A percentile compares a stretch with the other conserved stretches of the same genome.
phyloP scores from a whole-genome alignment of 2,113 vertebrate genomes.

The Pelodiscus sinensis region DNA sequence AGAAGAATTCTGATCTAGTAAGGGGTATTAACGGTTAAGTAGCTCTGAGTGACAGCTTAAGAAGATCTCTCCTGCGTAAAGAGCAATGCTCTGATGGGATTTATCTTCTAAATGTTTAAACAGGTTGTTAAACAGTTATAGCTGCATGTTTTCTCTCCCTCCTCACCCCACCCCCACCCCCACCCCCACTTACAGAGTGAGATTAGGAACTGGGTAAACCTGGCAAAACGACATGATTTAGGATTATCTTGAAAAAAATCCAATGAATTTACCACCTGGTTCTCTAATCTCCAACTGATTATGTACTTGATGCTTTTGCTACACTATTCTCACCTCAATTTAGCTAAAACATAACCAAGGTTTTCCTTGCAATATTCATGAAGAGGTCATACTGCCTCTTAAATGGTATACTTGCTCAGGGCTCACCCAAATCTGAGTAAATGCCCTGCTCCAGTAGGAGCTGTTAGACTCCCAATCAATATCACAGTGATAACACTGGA shows the following conservation, averaged over 20 bases:
- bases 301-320: neutral
- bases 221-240: neutral
- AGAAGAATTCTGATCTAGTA: neutral
- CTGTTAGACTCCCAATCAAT: neutral
- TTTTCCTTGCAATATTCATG: neutral
- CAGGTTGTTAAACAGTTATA: neutral
- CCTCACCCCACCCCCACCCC: neutral
- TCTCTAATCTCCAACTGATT: fast-evolving
- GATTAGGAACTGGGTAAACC: neutral
- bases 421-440: neutral
- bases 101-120: neutral
- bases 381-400: neutral
- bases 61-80: neutral
- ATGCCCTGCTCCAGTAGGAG: neutral
- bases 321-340: neutral
- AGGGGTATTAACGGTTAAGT: neutral
- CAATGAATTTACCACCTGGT: neutral
- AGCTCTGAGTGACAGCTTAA: fast-evolving
- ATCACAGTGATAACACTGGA: neutral
- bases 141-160: neutral
- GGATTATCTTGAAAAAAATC: neutral
- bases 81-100: neutral
- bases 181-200: neutral
- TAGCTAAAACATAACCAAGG: neutral
- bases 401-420: fast-evolving